Conservation (phyloP, 2,888 invertebrate species). For the Diaprepes abbreviatus region DNA sequence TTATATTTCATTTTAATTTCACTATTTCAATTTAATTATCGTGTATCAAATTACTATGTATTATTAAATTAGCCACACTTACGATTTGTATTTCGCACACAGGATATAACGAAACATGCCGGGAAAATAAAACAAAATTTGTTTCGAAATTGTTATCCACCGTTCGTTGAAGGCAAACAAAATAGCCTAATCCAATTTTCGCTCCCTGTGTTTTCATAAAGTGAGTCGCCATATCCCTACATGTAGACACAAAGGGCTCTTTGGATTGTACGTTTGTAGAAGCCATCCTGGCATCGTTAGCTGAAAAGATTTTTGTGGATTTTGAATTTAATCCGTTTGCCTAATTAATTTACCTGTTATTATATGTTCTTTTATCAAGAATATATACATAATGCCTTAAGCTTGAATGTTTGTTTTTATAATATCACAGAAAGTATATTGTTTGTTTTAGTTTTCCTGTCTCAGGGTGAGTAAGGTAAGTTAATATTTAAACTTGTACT, state of each 20-base stretch:
- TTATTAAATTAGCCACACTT: constrained; percentile 11
- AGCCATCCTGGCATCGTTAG: constrained; percentile 4
- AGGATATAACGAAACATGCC: background rate
- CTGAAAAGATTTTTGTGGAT: constrained; percentile 21
- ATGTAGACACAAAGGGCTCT: constrained; percentile 24
- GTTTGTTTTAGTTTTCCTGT: background rate
- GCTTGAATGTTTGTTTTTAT: background rate
- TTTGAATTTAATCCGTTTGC: constrained; percentile 10
- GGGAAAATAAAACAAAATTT: constrained; percentile 12
- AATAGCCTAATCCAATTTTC: constrained; percentile 37
- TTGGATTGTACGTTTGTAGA: constrained; percentile 5
- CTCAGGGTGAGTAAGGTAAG: too few relatives aligned
- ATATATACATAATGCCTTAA: background rate
- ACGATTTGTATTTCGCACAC: constrained; percentile 1
- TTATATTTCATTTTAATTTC: too few relatives aligned
- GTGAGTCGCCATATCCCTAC: constrained; percentile 17
- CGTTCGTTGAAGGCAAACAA: constrained; percentile 30
- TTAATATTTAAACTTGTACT: too few relatives aligned
- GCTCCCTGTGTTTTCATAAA: constrained; percentile 35
- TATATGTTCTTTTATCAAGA: constrained; percentile 1
- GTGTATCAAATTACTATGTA: background rate
- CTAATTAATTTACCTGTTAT: constrained; percentile 17
- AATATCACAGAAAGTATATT: background rate
- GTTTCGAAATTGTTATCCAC: constrained; percentile 24
- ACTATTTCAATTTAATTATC: too few relatives aligned